Percentiles rank a stretch among this genome's conserved stretches.
phyloP scores from a whole-genome alignment of 2,113 vertebrate species.

The Catharus bicknelli region DNA sequence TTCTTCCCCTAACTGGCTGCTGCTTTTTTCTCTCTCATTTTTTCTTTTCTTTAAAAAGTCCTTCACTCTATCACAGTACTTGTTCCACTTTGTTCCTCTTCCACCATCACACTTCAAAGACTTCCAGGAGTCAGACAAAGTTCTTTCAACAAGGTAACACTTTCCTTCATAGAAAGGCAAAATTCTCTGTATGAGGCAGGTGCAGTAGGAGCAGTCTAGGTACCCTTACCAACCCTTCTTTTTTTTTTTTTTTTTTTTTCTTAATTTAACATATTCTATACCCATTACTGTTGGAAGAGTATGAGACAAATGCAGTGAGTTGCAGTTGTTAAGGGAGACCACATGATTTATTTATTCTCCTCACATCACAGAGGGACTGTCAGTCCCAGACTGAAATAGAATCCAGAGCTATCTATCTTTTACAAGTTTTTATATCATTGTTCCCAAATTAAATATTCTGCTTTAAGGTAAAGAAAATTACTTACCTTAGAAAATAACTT shows the following conservation, averaged over 20 bases:
- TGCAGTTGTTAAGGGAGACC: not conserved
- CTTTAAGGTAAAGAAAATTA: not conserved
- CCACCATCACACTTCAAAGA: constrained; percentile 32
- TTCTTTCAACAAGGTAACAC: constrained; percentile 6
- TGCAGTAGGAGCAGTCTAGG: not conserved
- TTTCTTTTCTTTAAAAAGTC: not conserved
- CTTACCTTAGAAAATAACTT: not conserved
- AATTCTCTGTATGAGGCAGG: not conserved
- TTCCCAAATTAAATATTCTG: not conserved
- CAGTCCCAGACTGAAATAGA: not conserved
- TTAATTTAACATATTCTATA: not conserved
- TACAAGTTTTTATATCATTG: not conserved
- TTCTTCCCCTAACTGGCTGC: not conserved
- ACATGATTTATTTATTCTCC: not conserved
- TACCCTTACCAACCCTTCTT: not conserved
- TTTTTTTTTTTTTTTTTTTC: not conserved
- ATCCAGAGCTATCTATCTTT: not conserved
- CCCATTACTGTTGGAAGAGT: not conserved
- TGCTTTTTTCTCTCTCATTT: not conserved
- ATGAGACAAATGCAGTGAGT: not conserved
- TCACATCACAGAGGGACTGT: not conserved
- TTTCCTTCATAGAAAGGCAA: constrained; percentile 2
- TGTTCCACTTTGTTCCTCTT: constrained; percentile 16
- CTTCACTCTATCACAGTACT: not conserved
- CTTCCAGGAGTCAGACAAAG: constrained; percentile 27